Evolutionary conservation across 2,797 vertebrate species (phyloP).

Genomic region (Sarcoramphus papa): DNA sequence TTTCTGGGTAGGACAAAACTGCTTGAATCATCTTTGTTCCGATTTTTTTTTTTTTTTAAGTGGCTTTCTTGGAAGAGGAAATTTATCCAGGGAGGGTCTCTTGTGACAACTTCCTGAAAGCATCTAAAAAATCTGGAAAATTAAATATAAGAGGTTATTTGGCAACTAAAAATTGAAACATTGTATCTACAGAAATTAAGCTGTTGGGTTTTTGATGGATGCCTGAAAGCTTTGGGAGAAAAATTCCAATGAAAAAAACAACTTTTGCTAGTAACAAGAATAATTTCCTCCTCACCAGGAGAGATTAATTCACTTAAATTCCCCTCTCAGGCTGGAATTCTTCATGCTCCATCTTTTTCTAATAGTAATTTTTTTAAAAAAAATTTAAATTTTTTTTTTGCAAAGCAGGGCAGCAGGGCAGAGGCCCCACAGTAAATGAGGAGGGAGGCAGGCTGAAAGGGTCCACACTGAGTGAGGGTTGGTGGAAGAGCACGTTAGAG

Average conservation of each 20-base stretch:
- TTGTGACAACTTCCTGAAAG: conserved; percentile 56
- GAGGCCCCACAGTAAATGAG: background rate
- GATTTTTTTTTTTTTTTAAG: background rate
- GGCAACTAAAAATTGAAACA: conserved; percentile 45
- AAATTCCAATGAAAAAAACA: conserved; percentile 43
- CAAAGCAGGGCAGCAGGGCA: background rate
- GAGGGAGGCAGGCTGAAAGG: background rate
- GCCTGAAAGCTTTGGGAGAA: conserved; percentile 37
- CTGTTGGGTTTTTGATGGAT: conserved; percentile 39
- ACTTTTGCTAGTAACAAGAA: conserved; percentile 48
- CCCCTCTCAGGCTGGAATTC: conserved; percentile 23
- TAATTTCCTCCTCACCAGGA: conserved; percentile 52
- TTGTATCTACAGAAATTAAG: conserved; percentile 50
- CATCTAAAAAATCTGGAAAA: conserved; percentile 56
- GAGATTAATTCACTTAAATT: conserved; percentile 48
- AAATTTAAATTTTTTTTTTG: background rate
- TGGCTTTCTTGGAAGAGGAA: conserved; percentile 37
- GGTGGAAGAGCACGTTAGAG: background rate
- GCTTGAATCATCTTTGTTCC: conserved; percentile 15
- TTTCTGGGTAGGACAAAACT: conserved; percentile 24
- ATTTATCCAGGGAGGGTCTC: conserved; percentile 35
- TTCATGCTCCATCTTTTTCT: conserved; percentile 31
- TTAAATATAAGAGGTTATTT: conserved; percentile 57
- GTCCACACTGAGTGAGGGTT: background rate
- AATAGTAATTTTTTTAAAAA: background rate